Evolutionary conservation across 2,113 vertebrate species (phyloP).

Genomic region (Cyprinodon variegatus): DNA sequence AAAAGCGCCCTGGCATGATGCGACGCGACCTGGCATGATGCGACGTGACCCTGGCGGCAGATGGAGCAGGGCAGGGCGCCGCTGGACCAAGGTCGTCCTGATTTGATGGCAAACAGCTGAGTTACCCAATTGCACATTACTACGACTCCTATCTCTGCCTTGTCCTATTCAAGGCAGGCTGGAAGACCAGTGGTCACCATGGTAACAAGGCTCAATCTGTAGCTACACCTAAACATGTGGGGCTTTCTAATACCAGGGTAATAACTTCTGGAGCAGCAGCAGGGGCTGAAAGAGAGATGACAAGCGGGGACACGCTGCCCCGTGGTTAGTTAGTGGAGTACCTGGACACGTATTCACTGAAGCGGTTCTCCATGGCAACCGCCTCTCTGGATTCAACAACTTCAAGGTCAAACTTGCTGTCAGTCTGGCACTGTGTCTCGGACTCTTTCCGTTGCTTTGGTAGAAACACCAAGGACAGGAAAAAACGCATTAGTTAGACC

Average conservation of each 20-base stretch:
- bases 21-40: slow-evolving; percentile 63
- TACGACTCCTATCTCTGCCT: slow-evolving; percentile 41
- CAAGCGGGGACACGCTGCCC: background rate
- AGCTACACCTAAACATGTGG: slow-evolving; percentile 57
- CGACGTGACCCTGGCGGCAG: slow-evolving; percentile 56
- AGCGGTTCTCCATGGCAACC: slow-evolving; percentile 81
- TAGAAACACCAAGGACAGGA: slow-evolving; percentile 4
- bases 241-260: slow-evolving; percentile 21
- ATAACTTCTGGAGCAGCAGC: background rate
- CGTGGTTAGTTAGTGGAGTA: slow-evolving; percentile 57
- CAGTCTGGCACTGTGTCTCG: slow-evolving; percentile 96
- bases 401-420: slow-evolving; percentile 88
- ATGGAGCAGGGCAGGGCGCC: slow-evolving; percentile 48
- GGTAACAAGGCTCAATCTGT: slow-evolving; percentile 68
- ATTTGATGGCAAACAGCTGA: slow-evolving; percentile 59
- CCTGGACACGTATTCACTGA: slow-evolving; percentile 93
- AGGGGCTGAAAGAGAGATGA: slow-evolving; percentile 10
- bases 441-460: slow-evolving; percentile 93
- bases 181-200: slow-evolving; percentile 73
- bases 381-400: slow-evolving; percentile 82
- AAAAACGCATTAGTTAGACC: background rate
- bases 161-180: slow-evolving; percentile 51
- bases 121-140: slow-evolving; percentile 58
- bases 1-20: slow-evolving; percentile 62
- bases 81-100: slow-evolving; percentile 48